Percentiles rank a stretch among this genome's conserved stretches.
Evolutionary conservation across 2,888 invertebrate genomes (phyloP).

Genomic region (Drosophila hamatofila): DNA sequence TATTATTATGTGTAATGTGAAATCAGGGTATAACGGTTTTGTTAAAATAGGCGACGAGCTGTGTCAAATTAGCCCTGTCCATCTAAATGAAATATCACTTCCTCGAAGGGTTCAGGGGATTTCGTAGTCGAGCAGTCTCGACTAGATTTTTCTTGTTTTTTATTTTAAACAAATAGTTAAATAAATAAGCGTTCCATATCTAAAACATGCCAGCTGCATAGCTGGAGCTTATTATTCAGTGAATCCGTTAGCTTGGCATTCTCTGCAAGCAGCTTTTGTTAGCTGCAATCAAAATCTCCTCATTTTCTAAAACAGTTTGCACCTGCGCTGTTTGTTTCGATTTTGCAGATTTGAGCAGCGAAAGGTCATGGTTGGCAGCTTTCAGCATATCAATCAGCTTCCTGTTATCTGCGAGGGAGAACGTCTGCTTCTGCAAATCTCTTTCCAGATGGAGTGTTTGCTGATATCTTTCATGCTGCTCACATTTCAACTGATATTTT

Average conservation of each 20-base stretch:
- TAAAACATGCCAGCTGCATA: too few species aligned
- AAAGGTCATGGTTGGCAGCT: background rate
- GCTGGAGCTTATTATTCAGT: background rate
- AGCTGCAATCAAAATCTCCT: background rate
- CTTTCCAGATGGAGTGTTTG: background rate
- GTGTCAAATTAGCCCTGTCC: too few species aligned
- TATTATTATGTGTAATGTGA: too few species aligned
- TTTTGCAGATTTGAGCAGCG: background rate
- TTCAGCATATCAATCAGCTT: constrained; percentile 2
- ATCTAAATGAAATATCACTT: too few species aligned
- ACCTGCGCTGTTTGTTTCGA: background rate
- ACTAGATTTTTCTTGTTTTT: too few species aligned
- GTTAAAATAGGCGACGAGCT: too few species aligned
- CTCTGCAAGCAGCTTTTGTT: constrained; percentile 1
- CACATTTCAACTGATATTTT: background rate
- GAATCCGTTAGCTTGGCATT: background rate
- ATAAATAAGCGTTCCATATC: too few species aligned
- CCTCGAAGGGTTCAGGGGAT: too few species aligned
- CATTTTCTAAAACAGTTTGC: background rate
- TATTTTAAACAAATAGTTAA: too few species aligned
- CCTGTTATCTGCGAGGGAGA: background rate
- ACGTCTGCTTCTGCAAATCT: background rate
- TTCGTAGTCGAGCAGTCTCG: too few species aligned
- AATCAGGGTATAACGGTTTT: too few species aligned
- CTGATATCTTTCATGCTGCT: background rate